Percentiles rank a stretch among this genome's conserved stretches.
Conservation (phyloP, 2,797 vertebrate genomes). For the Urocyon cinereoargenteus region DNA sequence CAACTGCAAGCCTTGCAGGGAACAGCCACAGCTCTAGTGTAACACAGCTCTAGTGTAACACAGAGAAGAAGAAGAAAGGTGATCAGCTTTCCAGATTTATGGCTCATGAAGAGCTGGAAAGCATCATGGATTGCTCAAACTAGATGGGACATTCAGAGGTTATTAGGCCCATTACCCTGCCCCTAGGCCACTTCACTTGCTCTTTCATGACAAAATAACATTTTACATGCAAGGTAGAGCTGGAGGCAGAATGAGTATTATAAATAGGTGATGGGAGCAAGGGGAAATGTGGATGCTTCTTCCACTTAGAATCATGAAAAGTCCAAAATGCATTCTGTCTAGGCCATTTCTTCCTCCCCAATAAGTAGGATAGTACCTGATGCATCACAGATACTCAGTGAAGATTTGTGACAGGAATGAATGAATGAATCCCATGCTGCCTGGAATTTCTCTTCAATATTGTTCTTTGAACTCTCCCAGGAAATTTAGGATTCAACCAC, state of each 20-base stretch:
- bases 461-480: background rate
- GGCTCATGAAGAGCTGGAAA: background rate
- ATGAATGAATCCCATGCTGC: background rate
- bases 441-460: background rate
- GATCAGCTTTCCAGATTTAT: background rate
- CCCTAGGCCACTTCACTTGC: background rate
- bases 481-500: background rate
- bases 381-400: background rate
- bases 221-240: background rate
- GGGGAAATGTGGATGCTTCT: background rate
- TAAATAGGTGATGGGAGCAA: background rate
- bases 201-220: conserved; percentile 23
- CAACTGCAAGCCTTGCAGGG: background rate
- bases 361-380: background rate
- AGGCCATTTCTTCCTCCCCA: background rate
- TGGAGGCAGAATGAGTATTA: background rate
- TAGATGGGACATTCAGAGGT: background rate
- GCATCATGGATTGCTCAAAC: background rate
- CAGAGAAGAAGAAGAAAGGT: background rate
- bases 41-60: background rate
- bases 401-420: background rate
- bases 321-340: background rate
- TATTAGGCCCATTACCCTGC: background rate
- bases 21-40: background rate
- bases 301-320: background rate